phyloP scores from a whole-genome alignment of 2,888 invertebrate genomes.

The Synanthedon andrenaeformis region DNA sequence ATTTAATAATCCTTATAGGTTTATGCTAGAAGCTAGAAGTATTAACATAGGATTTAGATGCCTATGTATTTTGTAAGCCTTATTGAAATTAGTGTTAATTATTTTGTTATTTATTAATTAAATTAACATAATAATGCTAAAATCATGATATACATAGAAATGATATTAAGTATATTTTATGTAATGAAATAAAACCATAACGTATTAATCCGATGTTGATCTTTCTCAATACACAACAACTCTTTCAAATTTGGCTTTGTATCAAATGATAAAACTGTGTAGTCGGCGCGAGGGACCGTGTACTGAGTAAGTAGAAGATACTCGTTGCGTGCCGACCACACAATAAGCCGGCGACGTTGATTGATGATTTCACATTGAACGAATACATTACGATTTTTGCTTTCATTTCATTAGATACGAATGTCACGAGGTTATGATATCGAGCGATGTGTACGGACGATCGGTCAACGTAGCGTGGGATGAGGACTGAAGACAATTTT shows the following conservation, averaged over 20 bases:
- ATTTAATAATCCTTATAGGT: too few relatives aligned
- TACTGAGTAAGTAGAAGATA: constrained; percentile 24
- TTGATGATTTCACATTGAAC: constrained; percentile 63
- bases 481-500: neutral
- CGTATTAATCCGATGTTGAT: neutral
- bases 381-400: constrained; percentile 71
- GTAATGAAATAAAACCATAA: neutral
- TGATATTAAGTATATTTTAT: neutral
- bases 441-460: constrained; percentile 18
- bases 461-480: neutral
- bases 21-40: too few relatives aligned
- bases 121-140: too few relatives aligned
- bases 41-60: too few relatives aligned
- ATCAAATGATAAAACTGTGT: constrained; percentile 46
- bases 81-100: too few relatives aligned
- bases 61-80: too few relatives aligned
- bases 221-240: constrained; percentile 13
- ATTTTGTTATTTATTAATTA: too few relatives aligned
- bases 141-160: too few relatives aligned
- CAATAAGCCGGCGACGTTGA: constrained; percentile 65
- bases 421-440: constrained; percentile 70
- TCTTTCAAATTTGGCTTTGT: constrained; percentile 31
- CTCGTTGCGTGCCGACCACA: constrained; percentile 64
- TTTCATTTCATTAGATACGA: constrained; percentile 63
- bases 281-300: constrained; percentile 31